Evolutionary conservation across 2,888 invertebrate genomes (phyloP).

Genomic region (Polydrusus cervinus): DNA sequence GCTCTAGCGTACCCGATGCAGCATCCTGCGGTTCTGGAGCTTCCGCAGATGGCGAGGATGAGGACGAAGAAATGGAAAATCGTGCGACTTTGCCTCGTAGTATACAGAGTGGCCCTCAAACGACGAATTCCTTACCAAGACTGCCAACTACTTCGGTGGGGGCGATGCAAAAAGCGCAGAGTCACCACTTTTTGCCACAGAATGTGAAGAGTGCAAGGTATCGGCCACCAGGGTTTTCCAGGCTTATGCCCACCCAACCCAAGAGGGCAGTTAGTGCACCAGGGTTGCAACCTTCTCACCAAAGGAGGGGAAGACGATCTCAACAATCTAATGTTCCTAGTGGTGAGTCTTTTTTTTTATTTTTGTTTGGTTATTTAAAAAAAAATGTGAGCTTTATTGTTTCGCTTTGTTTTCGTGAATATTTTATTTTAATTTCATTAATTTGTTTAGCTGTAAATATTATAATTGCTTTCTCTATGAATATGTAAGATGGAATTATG

Average conservation of each 20-base stretch:
- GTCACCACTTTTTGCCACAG: conserved; percentile 75
- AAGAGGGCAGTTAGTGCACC: conserved; percentile 85
- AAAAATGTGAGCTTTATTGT: neutral
- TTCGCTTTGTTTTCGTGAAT: neutral
- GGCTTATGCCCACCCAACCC: conserved; percentile 74
- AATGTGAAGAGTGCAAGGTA: conserved; percentile 91
- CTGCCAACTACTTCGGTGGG: conserved; percentile 76
- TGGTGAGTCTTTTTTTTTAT: conserved; percentile 74
- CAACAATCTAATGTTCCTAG: conserved; percentile 69
- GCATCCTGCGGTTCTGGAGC: conserved; percentile 72
- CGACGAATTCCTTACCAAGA: conserved; percentile 86
- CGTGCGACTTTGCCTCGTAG: conserved; percentile 78
- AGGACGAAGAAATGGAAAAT: conserved; percentile 69
- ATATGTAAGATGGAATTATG: neutral
- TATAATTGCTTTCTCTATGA: neutral
- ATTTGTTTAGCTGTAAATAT: neutral
- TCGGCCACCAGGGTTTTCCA: conserved; percentile 86
- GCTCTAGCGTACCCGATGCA: conserved; percentile 77
- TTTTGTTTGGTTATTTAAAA: conserved; percentile 17
- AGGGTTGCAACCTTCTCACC: conserved; percentile 81
- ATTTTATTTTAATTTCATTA: no score
- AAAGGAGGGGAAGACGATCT: conserved; percentile 73
- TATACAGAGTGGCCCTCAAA: conserved; percentile 75
- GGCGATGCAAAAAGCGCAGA: conserved; percentile 78
- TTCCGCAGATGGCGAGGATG: conserved; percentile 74